Base-by-base conservation (phyloP, 2,888 invertebrate genomes). In the Erpobdella octoculata region DNA sequence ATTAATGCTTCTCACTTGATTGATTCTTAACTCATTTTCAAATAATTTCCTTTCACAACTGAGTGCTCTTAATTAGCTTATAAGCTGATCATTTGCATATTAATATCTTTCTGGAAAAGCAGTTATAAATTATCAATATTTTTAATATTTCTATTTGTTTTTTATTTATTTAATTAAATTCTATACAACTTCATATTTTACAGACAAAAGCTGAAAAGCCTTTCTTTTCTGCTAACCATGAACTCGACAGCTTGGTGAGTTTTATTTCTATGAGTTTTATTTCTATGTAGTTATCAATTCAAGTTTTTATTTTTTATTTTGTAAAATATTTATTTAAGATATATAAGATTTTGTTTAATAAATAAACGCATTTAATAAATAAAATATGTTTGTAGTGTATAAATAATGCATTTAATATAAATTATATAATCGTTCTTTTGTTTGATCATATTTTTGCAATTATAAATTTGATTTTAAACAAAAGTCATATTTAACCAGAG, bases 241-340 rank as follows among this genome's bases (percentile, higher is more conserved):
- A 98, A 90, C 91, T 98, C 86, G 98, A 98, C 87, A 94, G 95
- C 87, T 89, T 98, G 90, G 97, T 97, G 89, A 93, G 95, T 92
- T 37, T 35, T 62, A 33, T 62, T 62, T 2, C 15, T 59, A 2
- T 48, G 12, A 6, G 4, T 3, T 9, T 48, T 6, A 48, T 6
- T 48, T 48, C 18, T 21, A 6, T 48, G 25, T 6, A 48, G 4
- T 48, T 48, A 48, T 48, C 4, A 21, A 48, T 21, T 48, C 4
- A 48, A 21, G 25, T 6, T 6, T 6, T 48, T 21, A 21, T 48
- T 48, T 21, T 6, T 48, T 3, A 6, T 48, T 48, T 48, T 21
- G 4, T 48, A 6, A 48, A 21, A 48, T 48, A 48, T 48, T 48
- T 21, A 21, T 48, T 48, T 21, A 6, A 21, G 4, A 48, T 48